These are phyloP conservation scores for Entomyzon cyanotis DNA, from an alignment of 2,113 vertebrate species.

Conservation along the genomic window DNA sequence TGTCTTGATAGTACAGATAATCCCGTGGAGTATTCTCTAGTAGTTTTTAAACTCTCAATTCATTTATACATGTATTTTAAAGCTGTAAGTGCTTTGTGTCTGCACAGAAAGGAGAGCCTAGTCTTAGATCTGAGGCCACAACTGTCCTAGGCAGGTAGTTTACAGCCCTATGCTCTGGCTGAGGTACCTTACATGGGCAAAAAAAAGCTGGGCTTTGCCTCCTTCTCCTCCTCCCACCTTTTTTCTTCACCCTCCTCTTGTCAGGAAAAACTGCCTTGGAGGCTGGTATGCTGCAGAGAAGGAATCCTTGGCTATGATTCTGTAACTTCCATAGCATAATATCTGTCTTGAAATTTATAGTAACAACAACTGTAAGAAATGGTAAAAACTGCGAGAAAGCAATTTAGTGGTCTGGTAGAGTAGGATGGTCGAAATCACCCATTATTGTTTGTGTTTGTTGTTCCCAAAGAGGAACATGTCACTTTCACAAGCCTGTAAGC, in stretches of 20 bases:
- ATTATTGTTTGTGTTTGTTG: slow-evolving; percentile 25
- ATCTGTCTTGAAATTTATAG: not conserved
- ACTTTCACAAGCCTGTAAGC: not conserved
- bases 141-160: not conserved
- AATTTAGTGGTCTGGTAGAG: slow-evolving; percentile 16
- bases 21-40: slow-evolving; percentile 76
- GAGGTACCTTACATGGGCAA: not conserved
- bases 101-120: not conserved
- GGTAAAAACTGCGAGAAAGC: not conserved
- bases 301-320: not conserved
- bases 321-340: not conserved
- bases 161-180: not conserved
- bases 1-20: slow-evolving; percentile 82
- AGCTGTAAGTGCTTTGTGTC: slow-evolving; percentile 23
- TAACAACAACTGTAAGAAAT: not conserved
- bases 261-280: not conserved
- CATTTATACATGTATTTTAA: slow-evolving; percentile 61
- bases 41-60: slow-evolving; percentile 79
- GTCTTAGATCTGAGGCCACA: not conserved
- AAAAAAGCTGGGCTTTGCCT: not conserved
- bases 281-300: not conserved
- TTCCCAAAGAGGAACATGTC: not conserved
- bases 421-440: slow-evolving; percentile 28
- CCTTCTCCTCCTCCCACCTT: not conserved
- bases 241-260: not conserved